A percentile compares a stretch with the other conserved stretches of the same genome.
Conservation (phyloP, 1,140 invertebrate genomes). For the Nebria ingens region DNA sequence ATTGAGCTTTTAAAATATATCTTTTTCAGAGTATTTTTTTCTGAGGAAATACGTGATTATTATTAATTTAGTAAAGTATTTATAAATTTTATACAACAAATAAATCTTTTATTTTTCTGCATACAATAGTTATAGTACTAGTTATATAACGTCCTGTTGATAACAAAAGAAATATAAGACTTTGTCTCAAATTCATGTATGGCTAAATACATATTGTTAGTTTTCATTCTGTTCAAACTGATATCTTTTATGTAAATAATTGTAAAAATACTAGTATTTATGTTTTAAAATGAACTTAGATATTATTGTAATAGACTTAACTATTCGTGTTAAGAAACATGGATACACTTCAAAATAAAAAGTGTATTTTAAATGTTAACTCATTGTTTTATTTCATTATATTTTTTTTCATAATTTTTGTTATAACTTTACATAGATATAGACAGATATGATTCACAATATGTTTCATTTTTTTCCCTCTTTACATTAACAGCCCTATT, state of each 20-base stretch:
- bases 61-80: no score
- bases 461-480: not conserved
- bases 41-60: no score
- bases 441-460: slow-evolving; percentile 9
- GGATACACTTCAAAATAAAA: not conserved
- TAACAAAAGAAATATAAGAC: no score
- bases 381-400: not conserved
- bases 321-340: not conserved
- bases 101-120: no score
- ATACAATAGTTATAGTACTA: no score
- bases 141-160: no score
- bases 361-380: slow-evolving; percentile 7
- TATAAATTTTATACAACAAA: no score
- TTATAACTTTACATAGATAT: not conserved
- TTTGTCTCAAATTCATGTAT: no score
- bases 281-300: slow-evolving; percentile 8
- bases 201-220: no score
- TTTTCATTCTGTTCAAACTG: no score
- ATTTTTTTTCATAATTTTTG: not conserved
- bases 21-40: no score
- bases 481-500: not conserved
- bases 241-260: slow-evolving; percentile 2
- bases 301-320: not conserved
- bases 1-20: no score
- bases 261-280: slow-evolving; percentile 3